These are phyloP conservation scores for Pseudomyrmex gracilis DNA, from an alignment of 1,140 invertebrate species.

Conservation along the genomic window DNA sequence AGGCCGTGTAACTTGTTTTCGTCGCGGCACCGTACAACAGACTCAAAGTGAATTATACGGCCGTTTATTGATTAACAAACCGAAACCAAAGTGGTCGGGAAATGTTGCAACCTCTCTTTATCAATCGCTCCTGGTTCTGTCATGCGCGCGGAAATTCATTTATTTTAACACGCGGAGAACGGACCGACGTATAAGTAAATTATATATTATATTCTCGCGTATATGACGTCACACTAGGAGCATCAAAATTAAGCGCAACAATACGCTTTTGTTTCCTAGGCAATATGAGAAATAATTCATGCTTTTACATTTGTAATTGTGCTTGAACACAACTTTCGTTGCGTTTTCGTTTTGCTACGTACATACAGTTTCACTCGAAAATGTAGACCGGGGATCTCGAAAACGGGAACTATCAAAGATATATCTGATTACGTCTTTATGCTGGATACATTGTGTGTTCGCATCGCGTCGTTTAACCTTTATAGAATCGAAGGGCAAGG, in stretches of 20 bases:
- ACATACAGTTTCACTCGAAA: slow-evolving; percentile 37
- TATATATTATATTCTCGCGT: slow-evolving; percentile 27
- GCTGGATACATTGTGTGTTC: slow-evolving; percentile 25
- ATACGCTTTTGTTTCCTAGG: neutral
- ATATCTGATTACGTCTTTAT: slow-evolving; percentile 47
- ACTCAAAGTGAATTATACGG: slow-evolving; percentile 45
- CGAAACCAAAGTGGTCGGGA: slow-evolving; percentile 35
- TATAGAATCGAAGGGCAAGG: slow-evolving; percentile 50
- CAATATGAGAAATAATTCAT: neutral
- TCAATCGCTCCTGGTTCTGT: slow-evolving; percentile 40
- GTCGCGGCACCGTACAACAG: slow-evolving; percentile 23
- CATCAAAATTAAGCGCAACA: slow-evolving; percentile 49
- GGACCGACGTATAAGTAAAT: slow-evolving; percentile 34
- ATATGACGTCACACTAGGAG: slow-evolving; percentile 31
- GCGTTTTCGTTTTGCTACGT: slow-evolving; percentile 2
- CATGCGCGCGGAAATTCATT: slow-evolving; percentile 40
- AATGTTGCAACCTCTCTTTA: slow-evolving; percentile 48
- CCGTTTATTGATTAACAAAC: slow-evolving; percentile 57
- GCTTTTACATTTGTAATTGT: neutral
- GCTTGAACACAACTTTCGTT: neutral
- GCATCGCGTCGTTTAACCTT: slow-evolving; percentile 56
- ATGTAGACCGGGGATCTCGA: neutral
- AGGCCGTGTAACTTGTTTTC: slow-evolving; percentile 48
- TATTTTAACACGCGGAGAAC: slow-evolving; percentile 16
- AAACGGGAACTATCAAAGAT: slow-evolving; percentile 38